Evolutionary conservation across 92 coral and sea anemone genomes (phyloP), one percentile per base, ranked within the genome.

Genomic region (Porites evermanni): DNA sequence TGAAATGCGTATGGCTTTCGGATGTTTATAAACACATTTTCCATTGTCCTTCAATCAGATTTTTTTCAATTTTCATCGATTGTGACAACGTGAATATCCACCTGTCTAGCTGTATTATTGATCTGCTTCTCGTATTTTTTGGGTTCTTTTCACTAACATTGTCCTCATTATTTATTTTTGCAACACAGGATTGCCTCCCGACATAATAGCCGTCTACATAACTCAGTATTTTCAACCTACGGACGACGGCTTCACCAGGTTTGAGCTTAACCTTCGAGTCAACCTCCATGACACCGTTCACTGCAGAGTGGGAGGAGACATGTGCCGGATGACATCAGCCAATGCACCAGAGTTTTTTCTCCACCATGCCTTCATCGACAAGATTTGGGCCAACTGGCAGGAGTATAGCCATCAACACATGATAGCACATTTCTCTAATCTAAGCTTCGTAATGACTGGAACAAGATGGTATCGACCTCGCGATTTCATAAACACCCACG

Each of bases 261-360:
- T 81, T 19, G 86, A 81, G 44, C 66, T 70, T 26, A 44, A 70
- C 24, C 67, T 81, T 3, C 78, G 86, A 18, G 68, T 58, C 3
- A 59, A 70, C 17, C 86, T 70, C 17, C 86, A 81, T 52, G 77
- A 69, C 6, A 71, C 67, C 7, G 76, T 81, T 2, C 86, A 81
- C 52, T 69, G 69, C 24, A 21, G 78, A 23, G 77, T 81, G 26
- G 86, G 86, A 16, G 86, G 86, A 1, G 61, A 44, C 16, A 81
- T 81, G 86, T 81, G 77, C 17, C 19, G 11, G 16, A 18, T 69
- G 26, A 67, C 53, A 3, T 53, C 86, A 1, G 86, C 86, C 26
- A 38, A 54, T 8, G 86, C 86, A 16, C 86, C 86, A 12, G 86
- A 81, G 21, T 81, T 81, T 8, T 81, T 81, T 76, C 78, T 81